Evolutionary conservation across 2,888 invertebrate species (phyloP), one percentile per base, ranked within the genome.

Genomic region (Synanthedon andrenaeformis): DNA sequence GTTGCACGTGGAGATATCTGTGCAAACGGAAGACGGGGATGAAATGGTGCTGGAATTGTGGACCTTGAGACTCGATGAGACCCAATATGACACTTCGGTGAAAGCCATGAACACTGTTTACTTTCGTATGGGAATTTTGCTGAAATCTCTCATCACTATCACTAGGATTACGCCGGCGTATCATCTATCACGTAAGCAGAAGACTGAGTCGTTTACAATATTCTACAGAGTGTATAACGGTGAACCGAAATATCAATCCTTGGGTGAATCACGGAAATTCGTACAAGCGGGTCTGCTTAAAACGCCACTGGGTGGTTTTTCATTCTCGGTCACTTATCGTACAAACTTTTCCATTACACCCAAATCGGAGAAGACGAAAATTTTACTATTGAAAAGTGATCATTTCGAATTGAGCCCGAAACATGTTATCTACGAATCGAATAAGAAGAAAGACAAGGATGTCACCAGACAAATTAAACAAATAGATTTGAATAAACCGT

Each of bases 141-240:
- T 99, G 13, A 97, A 97, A 74, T 97, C 97, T 0, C 87, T 98
- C 48, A 91, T 98, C 50, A 93, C 96, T 6, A 93, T 97, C 1
- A 96, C 97, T 5, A 91, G 98, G 78, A 94, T 95, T 55, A 96
- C 96, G 14, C 98, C 98, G 2, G 96, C 97, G 28, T 98, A 98
- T 76, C 95, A 96, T 80, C 80, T 98, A 52, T 96, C 97, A 10
- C 89, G 96, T 53, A 90, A 94, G 58, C 97, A 98, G 79, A 92
- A 94, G 49, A 91, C 94, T 0, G 97, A 97, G 70, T 94, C 96
- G 0, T 98, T 95, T 74, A 93, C 95, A 52, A 94, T 98, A 66
- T 96, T 94, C 79, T 98, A 98, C 79, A 91, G 95, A 66, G 92
- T 96, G 63, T 93, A 94, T 74, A 91, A 92, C 71, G 95, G 94